Percentiles rank a stretch among this genome's conserved stretches.
Conservation (phyloP, 1,140 invertebrate species). For the Platorchestia sp. region DNA sequence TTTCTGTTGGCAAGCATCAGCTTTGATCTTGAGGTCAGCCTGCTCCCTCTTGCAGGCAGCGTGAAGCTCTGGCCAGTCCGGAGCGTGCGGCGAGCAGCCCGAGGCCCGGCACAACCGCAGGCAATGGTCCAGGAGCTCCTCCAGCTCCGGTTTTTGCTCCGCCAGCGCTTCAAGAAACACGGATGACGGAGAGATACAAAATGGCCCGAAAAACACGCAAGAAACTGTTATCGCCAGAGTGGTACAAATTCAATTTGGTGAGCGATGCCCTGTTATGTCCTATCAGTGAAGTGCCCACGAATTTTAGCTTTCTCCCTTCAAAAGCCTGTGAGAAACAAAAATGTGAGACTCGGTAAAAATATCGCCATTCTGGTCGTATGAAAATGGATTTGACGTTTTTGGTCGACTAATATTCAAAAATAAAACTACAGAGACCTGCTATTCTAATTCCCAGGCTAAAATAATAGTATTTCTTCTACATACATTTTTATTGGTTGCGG, state of each 20-base stretch:
- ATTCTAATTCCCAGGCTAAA: background rate
- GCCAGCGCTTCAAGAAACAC: slow-evolving; percentile 6
- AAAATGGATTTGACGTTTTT: background rate
- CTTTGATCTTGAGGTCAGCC: slow-evolving; percentile 50
- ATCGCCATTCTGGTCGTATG: background rate
- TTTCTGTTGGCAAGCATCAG: slow-evolving; percentile 60
- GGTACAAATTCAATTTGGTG: background rate
- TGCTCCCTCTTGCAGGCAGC: slow-evolving; percentile 32
- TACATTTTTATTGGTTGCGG: background rate
- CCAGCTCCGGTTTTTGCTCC: background rate
- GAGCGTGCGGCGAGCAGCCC: slow-evolving; percentile 30
- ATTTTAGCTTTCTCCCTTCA: background rate
- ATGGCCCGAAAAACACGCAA: background rate
- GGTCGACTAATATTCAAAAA: background rate
- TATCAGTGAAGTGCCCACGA: background rate
- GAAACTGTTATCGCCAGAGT: slow-evolving; percentile 6
- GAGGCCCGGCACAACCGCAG: background rate
- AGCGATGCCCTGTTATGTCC: background rate
- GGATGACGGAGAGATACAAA: background rate
- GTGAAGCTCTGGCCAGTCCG: slow-evolving; percentile 57
- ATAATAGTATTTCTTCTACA: background rate
- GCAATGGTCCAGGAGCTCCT: background rate
- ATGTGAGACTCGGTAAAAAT: background rate
- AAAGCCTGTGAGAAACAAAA: background rate
- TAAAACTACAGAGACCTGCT: background rate